Base-by-base conservation (phyloP, 2,888 invertebrate genomes). In the Stegophylla sp. region DNA sequence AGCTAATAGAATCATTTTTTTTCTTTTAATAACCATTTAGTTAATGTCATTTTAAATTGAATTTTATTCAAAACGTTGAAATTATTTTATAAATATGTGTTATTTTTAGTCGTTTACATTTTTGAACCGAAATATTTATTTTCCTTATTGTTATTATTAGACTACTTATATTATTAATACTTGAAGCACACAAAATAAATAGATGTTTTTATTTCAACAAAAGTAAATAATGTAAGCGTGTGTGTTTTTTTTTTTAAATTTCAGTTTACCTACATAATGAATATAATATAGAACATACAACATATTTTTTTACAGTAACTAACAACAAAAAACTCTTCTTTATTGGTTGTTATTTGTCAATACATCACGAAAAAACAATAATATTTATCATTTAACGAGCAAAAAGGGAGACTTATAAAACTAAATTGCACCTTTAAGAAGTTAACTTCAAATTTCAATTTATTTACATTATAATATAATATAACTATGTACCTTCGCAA, bases 121-220 rank as follows among this genome's bases (percentile, higher is more conserved):
- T n/a, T n/a, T 13, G 51, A 34, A 7, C 34, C n/a, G 34, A 51
- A 13, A 53, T 13, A n/a, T 69, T 28, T 69, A 10, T 69, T 48
- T 3, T 12, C 45, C 23, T 1, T 28, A n/a, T 20, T 51, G 5
- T 53, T 15, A 20, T 15, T 53, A 41, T 53, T 34, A n/a, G n/a
- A 28, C 3, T 59, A 12, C 12, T 20, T 23, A 56, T 56, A 56
- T n/a, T 61, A 28, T 28, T 10, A 4, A 28, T 4, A 15, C 0
- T 56, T 23, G 10, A 41, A 72, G 56, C 56, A 72, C 71, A 23
- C 41, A 17, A 10, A 17, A 56, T 56, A 72, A 56, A 56, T 56
- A 72, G 41, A 72, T 43, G 20, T 71, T 56, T 71, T 56, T 56
- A 23, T 72, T 72, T 72, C 15, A 56, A 72, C 4, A 43, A 56